These are phyloP conservation scores for Sminthurides bifidus DNA, from an alignment of 1,140 invertebrate genomes.

Conservation along the genomic window DNA sequence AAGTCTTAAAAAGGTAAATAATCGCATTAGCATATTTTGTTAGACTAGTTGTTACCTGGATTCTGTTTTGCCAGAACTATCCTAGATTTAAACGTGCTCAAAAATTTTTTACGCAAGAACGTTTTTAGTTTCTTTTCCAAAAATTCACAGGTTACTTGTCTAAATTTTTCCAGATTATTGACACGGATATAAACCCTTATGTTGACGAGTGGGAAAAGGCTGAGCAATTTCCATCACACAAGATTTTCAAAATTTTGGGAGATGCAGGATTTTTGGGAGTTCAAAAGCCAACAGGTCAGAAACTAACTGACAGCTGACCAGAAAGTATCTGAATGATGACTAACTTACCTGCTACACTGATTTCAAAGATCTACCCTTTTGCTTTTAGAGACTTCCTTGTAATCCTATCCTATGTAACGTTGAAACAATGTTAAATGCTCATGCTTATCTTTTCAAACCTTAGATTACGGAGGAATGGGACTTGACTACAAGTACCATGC, in stretches of 20 bases:
- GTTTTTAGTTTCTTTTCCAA: not conserved
- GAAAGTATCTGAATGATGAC: no score
- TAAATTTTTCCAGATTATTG: slow-evolving; percentile 37
- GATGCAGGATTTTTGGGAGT: slow-evolving; percentile 46
- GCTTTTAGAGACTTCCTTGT: not conserved
- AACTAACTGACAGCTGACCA: no score
- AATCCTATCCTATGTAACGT: not conserved
- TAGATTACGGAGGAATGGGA: slow-evolving; percentile 48
- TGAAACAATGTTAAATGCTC: not conserved
- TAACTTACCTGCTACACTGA: no score
- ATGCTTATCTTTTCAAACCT: no score
- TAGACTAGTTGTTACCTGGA: no score
- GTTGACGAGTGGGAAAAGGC: slow-evolving; percentile 47
- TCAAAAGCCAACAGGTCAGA: slow-evolving; percentile 40
- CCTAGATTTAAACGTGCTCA: not conserved
- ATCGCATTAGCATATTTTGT: not conserved
- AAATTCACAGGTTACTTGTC: not conserved
- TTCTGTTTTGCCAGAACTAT: no score
- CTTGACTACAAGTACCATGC: slow-evolving; percentile 47
- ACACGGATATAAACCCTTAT: slow-evolving; percentile 48
- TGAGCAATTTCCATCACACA: slow-evolving; percentile 42
- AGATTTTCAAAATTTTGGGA: slow-evolving; percentile 47
- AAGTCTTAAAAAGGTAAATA: slow-evolving; percentile 22
- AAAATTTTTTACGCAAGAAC: not conserved
- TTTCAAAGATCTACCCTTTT: not conserved